Evolutionary conservation across 1,140 invertebrate species (phyloP).

Genomic region (Hypsibius dujardini): DNA sequence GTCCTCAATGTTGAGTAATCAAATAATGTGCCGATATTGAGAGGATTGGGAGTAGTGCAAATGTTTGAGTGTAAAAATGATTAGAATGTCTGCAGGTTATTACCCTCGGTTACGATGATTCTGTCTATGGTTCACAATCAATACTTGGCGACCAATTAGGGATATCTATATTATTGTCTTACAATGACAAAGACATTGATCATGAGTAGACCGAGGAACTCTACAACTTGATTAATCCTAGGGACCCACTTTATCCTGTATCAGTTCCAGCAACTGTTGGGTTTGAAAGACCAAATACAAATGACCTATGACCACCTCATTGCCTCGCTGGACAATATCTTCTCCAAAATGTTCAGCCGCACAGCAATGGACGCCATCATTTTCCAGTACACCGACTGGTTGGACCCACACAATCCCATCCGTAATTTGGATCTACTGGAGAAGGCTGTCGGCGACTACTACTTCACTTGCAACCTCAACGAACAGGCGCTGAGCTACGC

Average conservation of each 20-base stretch:
- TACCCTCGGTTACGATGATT: no score
- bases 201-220: no score
- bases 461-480: conserved; percentile 86
- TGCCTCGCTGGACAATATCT: conserved; percentile 54
- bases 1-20: no score
- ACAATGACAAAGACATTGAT: no score
- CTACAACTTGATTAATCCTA: no score
- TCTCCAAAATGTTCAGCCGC: conserved; percentile 64
- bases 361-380: conserved; percentile 53
- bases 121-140: no score
- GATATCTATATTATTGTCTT: no score
- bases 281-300: conserved; percentile 45
- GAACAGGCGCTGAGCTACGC: conserved; percentile 68
- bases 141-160: no score
- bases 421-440: conserved; percentile 66
- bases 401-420: conserved; percentile 61
- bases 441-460: conserved; percentile 88
- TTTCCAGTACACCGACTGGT: conserved; percentile 81
- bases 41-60: no score
- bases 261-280: conserved; percentile 57
- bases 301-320: conserved; percentile 48
- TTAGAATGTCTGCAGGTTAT: no score
- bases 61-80: no score
- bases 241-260: conserved; percentile 48
- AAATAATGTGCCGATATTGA: no score